These are phyloP conservation scores for Globodera ellingtonae DNA, from an alignment of 1,140 invertebrate species.

Conservation along the genomic window DNA sequence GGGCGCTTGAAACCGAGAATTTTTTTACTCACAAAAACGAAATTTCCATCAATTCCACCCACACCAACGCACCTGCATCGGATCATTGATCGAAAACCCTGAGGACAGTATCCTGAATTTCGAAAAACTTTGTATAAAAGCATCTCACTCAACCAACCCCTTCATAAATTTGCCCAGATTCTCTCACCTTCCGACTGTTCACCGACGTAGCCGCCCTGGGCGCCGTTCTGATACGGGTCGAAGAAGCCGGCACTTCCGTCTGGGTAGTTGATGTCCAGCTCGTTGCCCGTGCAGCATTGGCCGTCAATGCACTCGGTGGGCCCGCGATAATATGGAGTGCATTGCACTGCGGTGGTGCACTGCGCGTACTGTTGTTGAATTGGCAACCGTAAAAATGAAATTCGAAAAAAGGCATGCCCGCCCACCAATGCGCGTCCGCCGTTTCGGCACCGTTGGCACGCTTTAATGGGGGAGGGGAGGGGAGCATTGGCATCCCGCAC, in stretches of 20 bases:
- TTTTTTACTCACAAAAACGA: background rate
- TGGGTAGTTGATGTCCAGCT: conserved; percentile 28
- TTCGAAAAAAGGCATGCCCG: background rate
- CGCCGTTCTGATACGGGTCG: conserved; percentile 16
- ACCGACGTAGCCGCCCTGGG: conserved; percentile 9
- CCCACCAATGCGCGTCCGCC: conserved; percentile 36
- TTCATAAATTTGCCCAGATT: background rate
- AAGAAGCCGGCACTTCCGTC: conserved; percentile 9
- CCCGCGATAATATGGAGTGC: conserved; percentile 29
- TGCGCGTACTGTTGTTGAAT: background rate
- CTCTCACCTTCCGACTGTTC: conserved; percentile 6
- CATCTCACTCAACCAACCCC: background rate
- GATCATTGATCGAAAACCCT: conserved; percentile 29
- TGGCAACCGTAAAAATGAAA: no score
- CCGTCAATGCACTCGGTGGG: conserved; percentile 36
- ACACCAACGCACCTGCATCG: conserved; percentile 26
- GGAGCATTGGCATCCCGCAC: background rate
- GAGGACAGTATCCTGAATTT: conserved; percentile 31
- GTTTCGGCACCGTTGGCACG: conserved; percentile 49
- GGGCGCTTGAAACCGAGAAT: conserved; percentile 1
- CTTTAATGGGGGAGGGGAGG: conserved; percentile 26
- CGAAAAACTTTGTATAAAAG: background rate
- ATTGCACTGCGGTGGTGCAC: conserved; percentile 29
- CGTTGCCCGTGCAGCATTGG: conserved; percentile 30
- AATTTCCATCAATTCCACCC: background rate